Percentiles rank a stretch among this genome's conserved stretches.
These are phyloP conservation scores for Hypotaenidia philippensis DNA, from an alignment of 2,797 vertebrate species.

Conservation along the genomic window DNA sequence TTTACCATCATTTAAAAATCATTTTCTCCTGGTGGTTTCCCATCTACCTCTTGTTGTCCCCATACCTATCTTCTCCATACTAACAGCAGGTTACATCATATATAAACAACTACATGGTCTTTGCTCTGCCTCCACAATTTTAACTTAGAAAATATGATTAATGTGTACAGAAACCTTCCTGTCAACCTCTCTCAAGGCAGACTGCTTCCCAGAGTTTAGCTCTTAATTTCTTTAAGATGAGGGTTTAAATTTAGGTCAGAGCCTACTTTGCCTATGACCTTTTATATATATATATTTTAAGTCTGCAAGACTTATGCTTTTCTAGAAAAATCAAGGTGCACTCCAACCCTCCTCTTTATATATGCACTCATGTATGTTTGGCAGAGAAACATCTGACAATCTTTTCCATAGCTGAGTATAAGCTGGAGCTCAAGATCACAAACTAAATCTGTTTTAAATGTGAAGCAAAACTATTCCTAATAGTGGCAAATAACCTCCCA, in stretches of 20 bases:
- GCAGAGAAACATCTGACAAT: background rate
- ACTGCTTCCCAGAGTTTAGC: background rate
- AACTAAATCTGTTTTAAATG: background rate
- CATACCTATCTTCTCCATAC: background rate
- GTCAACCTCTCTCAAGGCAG: background rate
- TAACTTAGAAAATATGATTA: background rate
- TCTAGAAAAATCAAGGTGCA: background rate
- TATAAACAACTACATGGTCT: fast-evolving
- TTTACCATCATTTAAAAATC: background rate
- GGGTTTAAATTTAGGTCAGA: background rate
- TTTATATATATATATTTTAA: background rate
- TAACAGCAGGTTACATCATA: background rate
- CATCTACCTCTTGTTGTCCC: background rate
- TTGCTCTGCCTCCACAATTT: background rate
- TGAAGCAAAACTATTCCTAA: background rate
- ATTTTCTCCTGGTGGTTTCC: background rate
- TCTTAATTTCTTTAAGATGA: background rate
- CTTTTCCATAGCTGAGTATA: background rate
- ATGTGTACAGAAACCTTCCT: background rate
- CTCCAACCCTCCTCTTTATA: background rate
- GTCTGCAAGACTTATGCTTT: background rate
- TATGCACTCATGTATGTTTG: fast-evolving
- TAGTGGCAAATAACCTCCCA: background rate
- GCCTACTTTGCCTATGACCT: background rate
- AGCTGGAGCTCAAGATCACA: background rate